A percentile compares a stretch with the other conserved stretches of the same genome.
Evolutionary conservation across 1,140 invertebrate genomes (phyloP).

Genomic region (Archivesica marissinica): DNA sequence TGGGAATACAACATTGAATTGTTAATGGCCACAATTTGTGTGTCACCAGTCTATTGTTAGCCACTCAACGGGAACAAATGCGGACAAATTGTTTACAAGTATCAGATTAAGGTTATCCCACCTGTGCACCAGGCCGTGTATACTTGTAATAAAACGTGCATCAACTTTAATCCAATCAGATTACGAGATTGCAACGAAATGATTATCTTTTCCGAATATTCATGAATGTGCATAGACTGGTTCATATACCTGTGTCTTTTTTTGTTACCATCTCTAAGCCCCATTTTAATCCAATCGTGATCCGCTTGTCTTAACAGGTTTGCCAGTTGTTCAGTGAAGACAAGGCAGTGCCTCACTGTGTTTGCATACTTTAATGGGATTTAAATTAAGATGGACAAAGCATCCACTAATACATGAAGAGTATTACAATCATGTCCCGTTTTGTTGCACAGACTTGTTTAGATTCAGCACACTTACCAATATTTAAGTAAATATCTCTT

Average conservation of each 20-base stretch:
- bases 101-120: not conserved
- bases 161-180: conserved; percentile 39
- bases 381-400: conserved; percentile 24
- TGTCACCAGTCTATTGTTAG: conserved; percentile 44
- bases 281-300: not conserved
- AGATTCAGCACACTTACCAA: not conserved
- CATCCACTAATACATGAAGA: not conserved
- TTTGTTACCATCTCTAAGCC: conserved; percentile 33
- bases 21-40: not conserved
- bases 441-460: conserved; percentile 31
- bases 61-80: conserved; percentile 3
- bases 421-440: not conserved
- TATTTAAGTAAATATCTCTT: conserved; percentile 28
- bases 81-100: conserved; percentile 4
- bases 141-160: conserved; percentile 4
- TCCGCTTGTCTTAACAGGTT: conserved; percentile 47
- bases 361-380: conserved; percentile 32
- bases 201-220: conserved; percentile 41
- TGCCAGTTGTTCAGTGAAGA: conserved; percentile 28
- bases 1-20: conserved; percentile 18
- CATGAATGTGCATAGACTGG: conserved; percentile 12
- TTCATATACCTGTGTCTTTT: not conserved
- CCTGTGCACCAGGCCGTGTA: not conserved
- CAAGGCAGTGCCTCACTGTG: conserved; percentile 16
- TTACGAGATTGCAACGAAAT: conserved; percentile 31